Conservation (phyloP, 1,140 invertebrate species). For the Chionoecetes opilio region DNA sequence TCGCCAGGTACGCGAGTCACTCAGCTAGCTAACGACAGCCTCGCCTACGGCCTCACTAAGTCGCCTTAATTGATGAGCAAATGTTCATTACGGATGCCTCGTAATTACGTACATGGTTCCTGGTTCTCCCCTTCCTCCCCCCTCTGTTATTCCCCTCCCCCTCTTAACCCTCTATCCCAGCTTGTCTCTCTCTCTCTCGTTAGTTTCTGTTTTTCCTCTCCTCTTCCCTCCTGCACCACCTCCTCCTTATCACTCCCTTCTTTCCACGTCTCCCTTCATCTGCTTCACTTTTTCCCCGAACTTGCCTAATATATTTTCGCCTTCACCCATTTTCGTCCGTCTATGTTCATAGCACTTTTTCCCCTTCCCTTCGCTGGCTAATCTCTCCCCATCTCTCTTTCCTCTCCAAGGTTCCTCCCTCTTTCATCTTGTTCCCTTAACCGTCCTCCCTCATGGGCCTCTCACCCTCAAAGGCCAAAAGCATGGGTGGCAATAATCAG, state of each 20-base stretch:
- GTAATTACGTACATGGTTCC: not conserved
- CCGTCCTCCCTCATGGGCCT: not conserved
- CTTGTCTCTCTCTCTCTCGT: not conserved
- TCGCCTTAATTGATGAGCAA: conserved; percentile 28
- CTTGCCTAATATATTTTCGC: not conserved
- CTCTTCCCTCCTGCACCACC: not conserved
- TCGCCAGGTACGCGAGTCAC: not conserved
- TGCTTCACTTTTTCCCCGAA: not conserved
- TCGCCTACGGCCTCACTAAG: not conserved
- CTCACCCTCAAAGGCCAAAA: not conserved
- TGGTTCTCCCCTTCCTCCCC: conserved; percentile 1
- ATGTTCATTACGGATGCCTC: conserved; percentile 18
- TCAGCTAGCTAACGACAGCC: conserved; percentile 1
- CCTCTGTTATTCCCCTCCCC: conserved; percentile 14
- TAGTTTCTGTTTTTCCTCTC: not conserved
- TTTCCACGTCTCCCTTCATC: not conserved
- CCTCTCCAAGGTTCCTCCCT: not conserved
- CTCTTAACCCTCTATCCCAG: not conserved
- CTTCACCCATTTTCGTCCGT: not conserved
- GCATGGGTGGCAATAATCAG: not conserved
- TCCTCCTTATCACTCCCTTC: not conserved
- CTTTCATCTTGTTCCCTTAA: not conserved
- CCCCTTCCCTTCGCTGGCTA: no score
- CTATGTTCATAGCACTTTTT: not conserved
- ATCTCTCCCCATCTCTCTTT: no score